Evolutionary conservation across 2,888 invertebrate species (phyloP), one percentile per base, ranked within the genome.

Genomic region (Linnaemya tessellans): DNA sequence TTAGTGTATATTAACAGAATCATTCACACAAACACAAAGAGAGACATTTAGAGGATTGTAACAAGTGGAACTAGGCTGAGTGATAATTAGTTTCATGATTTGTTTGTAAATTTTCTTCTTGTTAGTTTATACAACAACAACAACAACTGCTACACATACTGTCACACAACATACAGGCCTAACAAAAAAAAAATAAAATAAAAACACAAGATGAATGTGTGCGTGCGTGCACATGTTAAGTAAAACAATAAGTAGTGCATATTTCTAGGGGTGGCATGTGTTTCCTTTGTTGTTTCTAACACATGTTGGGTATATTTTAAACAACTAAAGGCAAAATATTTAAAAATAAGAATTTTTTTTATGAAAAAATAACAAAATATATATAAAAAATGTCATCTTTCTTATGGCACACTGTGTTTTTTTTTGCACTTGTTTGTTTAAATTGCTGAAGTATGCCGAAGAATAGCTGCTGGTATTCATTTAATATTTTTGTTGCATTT

Each of bases 11-110:
- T 60, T 20, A 60, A n/a, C 30, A 30, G 30, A 25, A 51, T 13
- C 35, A 51, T n/a, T 22, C 18, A 54, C 60, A 18, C 46, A 67
- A n/a, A 56, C 25, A 56, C 13, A 64, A 7, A 46, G 46, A 60
- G 51, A 51, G 60, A 62, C 35, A 62, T 62, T 51, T 54, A 54
- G 20, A 60, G 20, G 15, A 68, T 74, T 60, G 30, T 65, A 60
- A 71, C 43, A 43, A 80, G 67, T 84, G 77, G 67, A 80, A 73
- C 64, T 84, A 73, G 84, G 84, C 58, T 80, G 84, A 80, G 83
- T 80, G 77, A 79, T 86, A 86, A 86, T 83, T 83, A 86, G 86
- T 86, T 78, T 74, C 73, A 74, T 81, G 86, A 84, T 80, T 84
- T 84, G 86, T 83, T 86, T 80, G 80, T 62, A 78, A 73, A 70